Percentiles rank a stretch among this genome's conserved stretches.
phyloP scores from a whole-genome alignment of 1,140 invertebrate species.

The Diorhabda elongata region DNA sequence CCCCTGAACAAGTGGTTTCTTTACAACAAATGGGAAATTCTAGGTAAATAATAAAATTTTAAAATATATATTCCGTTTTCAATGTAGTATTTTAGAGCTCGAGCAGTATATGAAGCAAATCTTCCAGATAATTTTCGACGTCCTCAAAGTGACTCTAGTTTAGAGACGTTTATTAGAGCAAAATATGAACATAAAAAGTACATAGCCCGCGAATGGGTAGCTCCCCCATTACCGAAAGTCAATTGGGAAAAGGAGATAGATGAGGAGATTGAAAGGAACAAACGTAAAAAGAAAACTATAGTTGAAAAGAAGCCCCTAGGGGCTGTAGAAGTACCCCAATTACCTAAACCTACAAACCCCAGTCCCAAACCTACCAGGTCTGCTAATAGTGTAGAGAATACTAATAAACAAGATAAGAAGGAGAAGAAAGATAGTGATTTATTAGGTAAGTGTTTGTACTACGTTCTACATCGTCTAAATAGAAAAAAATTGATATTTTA shows the following conservation, averaged over 20 bases:
- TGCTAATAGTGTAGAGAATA: conserved; percentile 47
- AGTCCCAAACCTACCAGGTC: conserved; percentile 66
- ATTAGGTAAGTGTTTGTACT: conserved; percentile 45
- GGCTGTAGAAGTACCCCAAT: conserved; percentile 52
- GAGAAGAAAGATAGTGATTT: conserved; percentile 41
- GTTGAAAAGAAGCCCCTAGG: conserved; percentile 49
- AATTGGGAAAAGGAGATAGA: conserved; percentile 83
- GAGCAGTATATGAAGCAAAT: conserved; percentile 97
- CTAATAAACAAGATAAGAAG: conserved; percentile 22
- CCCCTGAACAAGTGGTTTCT: conserved; percentile 92
- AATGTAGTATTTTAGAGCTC: conserved; percentile 54
- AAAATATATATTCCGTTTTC: not conserved
- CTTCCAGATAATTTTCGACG: conserved; percentile 86
- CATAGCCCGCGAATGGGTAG: conserved; percentile 94
- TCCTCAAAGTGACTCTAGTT: conserved; percentile 88
- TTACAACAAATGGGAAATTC: conserved; percentile 98
- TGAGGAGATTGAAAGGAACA: conserved; percentile 77
- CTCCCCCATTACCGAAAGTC: conserved; percentile 76
- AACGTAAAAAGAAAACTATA: conserved; percentile 66
- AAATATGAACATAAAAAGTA: conserved; percentile 99
- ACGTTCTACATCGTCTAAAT: too few species aligned
- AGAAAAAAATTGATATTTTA: too few species aligned
- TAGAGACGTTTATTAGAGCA: conserved; percentile 92
- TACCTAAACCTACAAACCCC: conserved; percentile 58
- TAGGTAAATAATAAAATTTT: conserved; percentile 25